These are phyloP conservation scores for Origma solitaria DNA, from an alignment of 2,113 vertebrate species.

Conservation along the genomic window DNA sequence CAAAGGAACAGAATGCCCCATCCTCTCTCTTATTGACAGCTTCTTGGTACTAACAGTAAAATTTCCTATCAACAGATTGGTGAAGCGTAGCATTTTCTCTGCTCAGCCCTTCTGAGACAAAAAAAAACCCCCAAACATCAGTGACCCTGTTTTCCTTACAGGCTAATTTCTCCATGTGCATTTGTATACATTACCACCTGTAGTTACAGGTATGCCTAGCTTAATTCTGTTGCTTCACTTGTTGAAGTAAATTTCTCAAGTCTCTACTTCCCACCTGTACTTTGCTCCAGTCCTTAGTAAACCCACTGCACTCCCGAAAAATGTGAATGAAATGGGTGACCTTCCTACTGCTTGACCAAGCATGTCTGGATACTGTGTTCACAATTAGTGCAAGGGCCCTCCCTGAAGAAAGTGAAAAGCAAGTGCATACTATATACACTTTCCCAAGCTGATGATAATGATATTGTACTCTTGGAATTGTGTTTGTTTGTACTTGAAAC, in stretches of 20 bases:
- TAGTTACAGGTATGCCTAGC: neutral
- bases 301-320: neutral
- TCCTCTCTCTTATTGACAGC: neutral
- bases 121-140: neutral
- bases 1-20: neutral
- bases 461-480: neutral
- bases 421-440: neutral
- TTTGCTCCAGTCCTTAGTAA: neutral
- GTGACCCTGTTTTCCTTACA: neutral
- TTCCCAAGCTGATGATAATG: neutral
- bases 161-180: neutral
- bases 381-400: neutral
- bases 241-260: neutral
- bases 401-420: neutral
- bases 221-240: neutral
- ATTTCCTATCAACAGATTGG: neutral
- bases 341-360: neutral
- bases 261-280: neutral
- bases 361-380: neutral
- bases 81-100: neutral
- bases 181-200: neutral
- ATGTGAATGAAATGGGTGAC: neutral
- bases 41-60: neutral
- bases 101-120: neutral
- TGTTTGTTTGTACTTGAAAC: neutral